These are phyloP conservation scores for Phrynocephalus forsythii DNA, from an alignment of 2,797 vertebrate species.

Conservation along the genomic window DNA sequence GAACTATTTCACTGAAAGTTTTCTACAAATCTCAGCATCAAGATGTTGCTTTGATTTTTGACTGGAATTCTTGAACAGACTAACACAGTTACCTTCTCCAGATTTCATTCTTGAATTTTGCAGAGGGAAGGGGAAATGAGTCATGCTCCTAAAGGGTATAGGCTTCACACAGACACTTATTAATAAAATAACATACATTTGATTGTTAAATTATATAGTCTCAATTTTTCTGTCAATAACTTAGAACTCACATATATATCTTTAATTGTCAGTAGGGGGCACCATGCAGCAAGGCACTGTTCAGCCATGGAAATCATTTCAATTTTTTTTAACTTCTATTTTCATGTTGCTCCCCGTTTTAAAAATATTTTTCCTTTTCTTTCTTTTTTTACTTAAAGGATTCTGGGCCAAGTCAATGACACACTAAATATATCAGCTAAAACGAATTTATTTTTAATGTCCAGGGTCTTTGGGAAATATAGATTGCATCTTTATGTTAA, in stretches of 20 bases:
- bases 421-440: not conserved
- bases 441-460: constrained; percentile 1
- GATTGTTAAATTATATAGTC: not conserved
- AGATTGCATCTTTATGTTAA: constrained; percentile 1
- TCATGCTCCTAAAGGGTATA: not conserved
- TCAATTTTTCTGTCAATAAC: not conserved
- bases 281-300: constrained; percentile 13
- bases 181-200: not conserved
- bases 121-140: not conserved
- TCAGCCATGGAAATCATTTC: not conserved
- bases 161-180: not conserved
- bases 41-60: too few relatives aligned
- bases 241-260: not conserved
- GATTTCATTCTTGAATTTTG: not conserved
- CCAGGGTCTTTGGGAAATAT: not conserved
- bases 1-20: too few relatives aligned
- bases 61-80: too few relatives aligned
- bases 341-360: not conserved
- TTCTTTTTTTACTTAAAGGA: not conserved
- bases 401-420: not conserved
- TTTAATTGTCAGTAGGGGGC: constrained; percentile 35
- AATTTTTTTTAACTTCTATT: not conserved
- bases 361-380: not conserved
- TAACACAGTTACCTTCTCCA: too few relatives aligned
- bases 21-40: too few relatives aligned